Percentiles rank a stretch among this genome's conserved stretches.
These are phyloP conservation scores for Lamellibrachia luymesi DNA, from an alignment of 1,140 invertebrate genomes.

Conservation along the genomic window DNA sequence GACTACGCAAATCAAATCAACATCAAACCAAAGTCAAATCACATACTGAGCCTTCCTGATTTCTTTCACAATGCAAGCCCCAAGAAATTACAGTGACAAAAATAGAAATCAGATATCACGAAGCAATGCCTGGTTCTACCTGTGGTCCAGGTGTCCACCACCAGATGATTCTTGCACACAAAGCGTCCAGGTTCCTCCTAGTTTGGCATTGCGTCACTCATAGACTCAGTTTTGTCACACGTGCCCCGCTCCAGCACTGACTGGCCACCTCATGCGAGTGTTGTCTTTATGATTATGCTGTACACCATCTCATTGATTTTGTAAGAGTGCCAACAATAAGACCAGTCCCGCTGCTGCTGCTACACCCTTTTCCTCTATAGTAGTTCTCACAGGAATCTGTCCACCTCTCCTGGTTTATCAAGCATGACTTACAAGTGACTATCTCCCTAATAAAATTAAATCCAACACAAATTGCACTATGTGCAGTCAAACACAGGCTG, in stretches of 20 bases:
- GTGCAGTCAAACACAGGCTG: not conserved
- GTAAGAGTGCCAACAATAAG: not conserved
- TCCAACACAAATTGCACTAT: not conserved
- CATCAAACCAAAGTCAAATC: too few relatives aligned
- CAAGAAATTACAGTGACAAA: not conserved
- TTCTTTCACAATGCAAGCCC: too few relatives aligned
- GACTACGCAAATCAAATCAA: too few relatives aligned
- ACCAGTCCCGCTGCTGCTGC: not conserved
- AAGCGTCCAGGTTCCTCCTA: not conserved
- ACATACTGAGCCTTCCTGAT: too few relatives aligned
- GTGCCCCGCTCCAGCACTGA: not conserved
- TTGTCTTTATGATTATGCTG: not conserved
- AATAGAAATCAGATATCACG: not conserved
- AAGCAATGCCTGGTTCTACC: not conserved
- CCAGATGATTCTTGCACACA: not conserved
- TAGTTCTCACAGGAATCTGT: not conserved
- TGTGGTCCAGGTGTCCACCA: not conserved
- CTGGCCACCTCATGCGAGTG: not conserved
- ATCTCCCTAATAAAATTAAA: not conserved
- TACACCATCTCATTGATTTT: not conserved
- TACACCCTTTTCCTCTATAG: slow-evolving; percentile 2
- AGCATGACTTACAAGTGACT: not conserved
- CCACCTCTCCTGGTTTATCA: not conserved
- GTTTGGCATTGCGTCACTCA: not conserved
- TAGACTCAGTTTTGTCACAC: not conserved